These are phyloP conservation scores for Caenorhabditis sinica DNA, from an alignment of 2,888 invertebrate species.

Conservation along the genomic window DNA sequence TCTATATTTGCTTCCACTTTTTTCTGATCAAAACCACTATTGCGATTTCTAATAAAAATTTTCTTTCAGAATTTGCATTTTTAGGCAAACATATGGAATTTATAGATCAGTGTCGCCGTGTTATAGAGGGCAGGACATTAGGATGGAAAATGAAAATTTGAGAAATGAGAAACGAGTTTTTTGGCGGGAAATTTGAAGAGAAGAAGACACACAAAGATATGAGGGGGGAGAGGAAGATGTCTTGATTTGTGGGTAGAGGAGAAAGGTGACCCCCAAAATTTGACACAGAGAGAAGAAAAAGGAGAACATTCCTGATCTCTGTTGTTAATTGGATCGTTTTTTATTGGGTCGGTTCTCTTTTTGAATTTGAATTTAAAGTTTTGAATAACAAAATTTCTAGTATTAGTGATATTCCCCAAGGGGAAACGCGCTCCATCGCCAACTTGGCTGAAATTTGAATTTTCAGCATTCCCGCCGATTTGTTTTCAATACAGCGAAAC, in stretches of 20 bases:
- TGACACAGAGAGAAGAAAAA: neutral
- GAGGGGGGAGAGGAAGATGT: no score
- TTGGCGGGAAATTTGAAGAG: neutral
- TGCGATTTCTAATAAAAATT: no score
- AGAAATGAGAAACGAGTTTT: constrained; percentile 25
- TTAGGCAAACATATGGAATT: constrained; percentile 11
- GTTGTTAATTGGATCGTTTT: constrained; percentile 14
- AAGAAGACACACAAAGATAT: constrained; percentile 15
- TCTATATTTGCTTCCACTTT: neutral
- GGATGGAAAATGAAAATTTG: neutral
- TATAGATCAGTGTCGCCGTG: neutral
- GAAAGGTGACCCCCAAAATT: constrained; percentile 35
- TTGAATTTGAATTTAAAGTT: no score
- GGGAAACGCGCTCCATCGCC: no score
- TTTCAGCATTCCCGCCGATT: no score
- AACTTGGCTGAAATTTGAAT: no score
- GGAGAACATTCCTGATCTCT: constrained; percentile 25
- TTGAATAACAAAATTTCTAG: no score
- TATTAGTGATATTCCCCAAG: no score
- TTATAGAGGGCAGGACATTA: no score
- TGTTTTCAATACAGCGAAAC: no score
- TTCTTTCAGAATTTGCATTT: neutral
- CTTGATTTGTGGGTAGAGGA: constrained; percentile 35
- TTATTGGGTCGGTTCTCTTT: neutral
- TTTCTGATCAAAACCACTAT: no score